A percentile compares a stretch with the other conserved stretches of the same genome.
These are phyloP conservation scores for Psilopsiagon aymara DNA, from an alignment of 2,113 vertebrate genomes.

Conservation along the genomic window DNA sequence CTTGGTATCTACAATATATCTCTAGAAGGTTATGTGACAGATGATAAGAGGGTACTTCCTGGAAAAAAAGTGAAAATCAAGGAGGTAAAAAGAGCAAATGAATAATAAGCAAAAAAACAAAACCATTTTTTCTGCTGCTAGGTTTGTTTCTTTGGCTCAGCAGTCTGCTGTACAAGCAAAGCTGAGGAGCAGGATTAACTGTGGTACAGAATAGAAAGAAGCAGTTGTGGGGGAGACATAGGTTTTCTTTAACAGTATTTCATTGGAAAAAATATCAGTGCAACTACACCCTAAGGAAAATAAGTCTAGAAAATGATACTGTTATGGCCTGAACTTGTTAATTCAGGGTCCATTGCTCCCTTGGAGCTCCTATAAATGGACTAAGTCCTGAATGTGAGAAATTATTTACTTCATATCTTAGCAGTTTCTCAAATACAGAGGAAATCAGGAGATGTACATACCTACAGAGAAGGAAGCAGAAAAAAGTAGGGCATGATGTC, in stretches of 20 bases:
- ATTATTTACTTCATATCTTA: neutral
- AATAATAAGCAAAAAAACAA: neutral
- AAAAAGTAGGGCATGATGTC: neutral
- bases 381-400: neutral
- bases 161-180: neutral
- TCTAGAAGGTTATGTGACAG: neutral
- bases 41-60: neutral
- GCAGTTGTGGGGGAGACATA: neutral
- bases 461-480: neutral
- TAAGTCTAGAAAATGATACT: neutral
- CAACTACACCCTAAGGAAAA: neutral
- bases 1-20: neutral
- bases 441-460: neutral
- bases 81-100: neutral
- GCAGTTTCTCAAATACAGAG: neutral
- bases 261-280: neutral
- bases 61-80: neutral
- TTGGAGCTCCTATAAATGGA: neutral
- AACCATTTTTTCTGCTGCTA: neutral
- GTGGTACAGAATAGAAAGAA: neutral
- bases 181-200: neutral
- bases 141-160: neutral
- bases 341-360: neutral
- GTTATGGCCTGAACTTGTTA: neutral
- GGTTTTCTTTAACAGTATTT: neutral